These are phyloP conservation scores for Sebastes taczanowskii DNA, from an alignment of 2,797 vertebrate species.

Conservation along the genomic window DNA sequence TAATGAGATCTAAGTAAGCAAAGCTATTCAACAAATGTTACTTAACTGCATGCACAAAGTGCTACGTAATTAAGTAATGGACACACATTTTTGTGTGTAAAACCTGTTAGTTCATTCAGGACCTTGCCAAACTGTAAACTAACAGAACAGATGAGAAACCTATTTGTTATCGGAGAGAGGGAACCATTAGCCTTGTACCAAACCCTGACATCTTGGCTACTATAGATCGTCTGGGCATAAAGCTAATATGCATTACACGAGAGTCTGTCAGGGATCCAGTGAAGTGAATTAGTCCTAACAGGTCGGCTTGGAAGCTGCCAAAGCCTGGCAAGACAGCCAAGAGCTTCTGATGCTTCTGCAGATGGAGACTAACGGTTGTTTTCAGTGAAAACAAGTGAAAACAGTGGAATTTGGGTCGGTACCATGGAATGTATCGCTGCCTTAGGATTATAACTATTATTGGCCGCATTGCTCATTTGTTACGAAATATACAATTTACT, in stretches of 20 bases:
- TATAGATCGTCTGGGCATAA: conserved; percentile 18
- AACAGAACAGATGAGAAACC: conserved; percentile 42
- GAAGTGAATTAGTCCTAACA: conserved; percentile 52
- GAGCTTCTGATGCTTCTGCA: conserved; percentile 28
- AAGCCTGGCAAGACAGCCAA: conserved; percentile 15
- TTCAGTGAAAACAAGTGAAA: conserved; percentile 1
- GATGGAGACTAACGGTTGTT: conserved; percentile 15
- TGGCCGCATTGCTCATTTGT: not conserved
- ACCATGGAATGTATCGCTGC: not conserved
- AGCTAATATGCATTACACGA: conserved; percentile 51
- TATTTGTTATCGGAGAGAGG: conserved; percentile 25
- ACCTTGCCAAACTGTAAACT: conserved; percentile 25
- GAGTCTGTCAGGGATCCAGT: conserved; percentile 51
- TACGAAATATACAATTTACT: not conserved
- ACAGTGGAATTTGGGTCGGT: not conserved
- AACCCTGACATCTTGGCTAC: conserved; percentile 33
- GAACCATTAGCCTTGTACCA: conserved; percentile 37
- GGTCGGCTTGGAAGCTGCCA: conserved; percentile 47
- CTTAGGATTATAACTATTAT: not conserved
- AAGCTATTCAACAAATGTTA: conserved; percentile 3
- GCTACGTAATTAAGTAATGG: conserved; percentile 35
- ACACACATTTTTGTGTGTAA: conserved; percentile 24
- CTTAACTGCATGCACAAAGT: not conserved
- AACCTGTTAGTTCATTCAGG: conserved; percentile 18
- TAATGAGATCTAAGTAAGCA: conserved; percentile 1